A percentile compares a stretch with the other conserved stretches of the same genome.
phyloP scores from a whole-genome alignment of 2,797 vertebrate genomes.

The Buceros bicornis region DNA sequence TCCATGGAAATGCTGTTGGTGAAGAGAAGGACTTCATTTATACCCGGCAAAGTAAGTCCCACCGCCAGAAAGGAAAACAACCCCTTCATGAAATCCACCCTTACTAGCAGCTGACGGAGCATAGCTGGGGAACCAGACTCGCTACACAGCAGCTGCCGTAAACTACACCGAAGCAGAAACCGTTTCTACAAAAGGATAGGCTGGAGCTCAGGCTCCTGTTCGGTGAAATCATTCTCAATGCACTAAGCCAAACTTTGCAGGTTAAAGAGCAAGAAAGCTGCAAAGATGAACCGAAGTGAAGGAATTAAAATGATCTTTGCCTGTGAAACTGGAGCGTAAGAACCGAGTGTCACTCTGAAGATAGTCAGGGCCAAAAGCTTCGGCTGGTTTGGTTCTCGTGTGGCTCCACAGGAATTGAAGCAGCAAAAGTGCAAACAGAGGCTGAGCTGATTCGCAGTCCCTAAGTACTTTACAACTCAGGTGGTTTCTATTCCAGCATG shows the following conservation, averaged over 20 bases:
- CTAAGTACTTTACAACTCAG: not conserved
- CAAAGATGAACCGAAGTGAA: not conserved
- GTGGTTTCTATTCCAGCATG: not conserved
- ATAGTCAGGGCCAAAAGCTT: not conserved
- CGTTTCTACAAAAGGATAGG: conserved; percentile 33
- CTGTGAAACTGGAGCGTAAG: not conserved
- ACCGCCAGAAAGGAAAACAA: not conserved
- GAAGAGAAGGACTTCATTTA: conserved; percentile 21
- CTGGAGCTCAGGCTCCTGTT: conserved; percentile 15
- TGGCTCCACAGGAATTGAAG: not conserved
- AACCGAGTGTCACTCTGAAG: not conserved
- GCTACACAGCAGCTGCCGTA: conserved; percentile 9
- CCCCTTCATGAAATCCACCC: conserved; percentile 43
- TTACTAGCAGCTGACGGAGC: conserved; percentile 22
- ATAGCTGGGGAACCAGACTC: conserved; percentile 27
- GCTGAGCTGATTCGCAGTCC: not conserved
- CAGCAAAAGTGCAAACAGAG: not conserved
- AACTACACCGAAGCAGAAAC: conserved; percentile 47
- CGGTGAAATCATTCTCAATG: conserved; percentile 6
- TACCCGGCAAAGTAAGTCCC: not conserved
- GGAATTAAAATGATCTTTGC: not conserved
- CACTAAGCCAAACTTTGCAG: conserved; percentile 13
- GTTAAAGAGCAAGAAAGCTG: conserved; percentile 34
- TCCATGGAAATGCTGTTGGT: not conserved
- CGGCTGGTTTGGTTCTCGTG: not conserved